These are phyloP conservation scores for Bos indicus DNA, from an alignment of 2,113 vertebrate genomes.

Conservation along the genomic window DNA sequence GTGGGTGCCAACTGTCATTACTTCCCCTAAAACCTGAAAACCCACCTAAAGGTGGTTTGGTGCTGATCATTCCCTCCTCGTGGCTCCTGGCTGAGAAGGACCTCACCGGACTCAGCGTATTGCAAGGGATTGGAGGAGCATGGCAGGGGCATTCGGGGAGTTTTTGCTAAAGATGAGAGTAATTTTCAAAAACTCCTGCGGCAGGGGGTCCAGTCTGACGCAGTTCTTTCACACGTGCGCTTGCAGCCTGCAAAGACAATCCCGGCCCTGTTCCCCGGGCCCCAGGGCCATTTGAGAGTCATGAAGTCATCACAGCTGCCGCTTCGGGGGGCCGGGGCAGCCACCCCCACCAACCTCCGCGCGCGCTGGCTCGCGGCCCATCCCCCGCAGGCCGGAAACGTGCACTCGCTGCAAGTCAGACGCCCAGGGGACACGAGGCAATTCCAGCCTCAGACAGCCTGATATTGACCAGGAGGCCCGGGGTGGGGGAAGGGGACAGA, in stretches of 20 bases:
- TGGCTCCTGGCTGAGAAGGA: background rate
- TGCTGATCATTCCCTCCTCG: background rate
- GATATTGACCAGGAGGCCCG: accelerated
- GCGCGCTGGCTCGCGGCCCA: constrained; percentile 63
- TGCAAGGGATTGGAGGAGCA: background rate
- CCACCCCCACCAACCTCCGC: background rate
- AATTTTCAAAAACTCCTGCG: constrained; percentile 64
- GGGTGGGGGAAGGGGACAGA: background rate
- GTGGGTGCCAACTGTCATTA: background rate
- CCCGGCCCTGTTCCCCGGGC: constrained; percentile 63
- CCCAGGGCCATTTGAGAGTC: constrained; percentile 72
- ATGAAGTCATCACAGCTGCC: constrained; percentile 83
- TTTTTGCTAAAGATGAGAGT: constrained; percentile 65
- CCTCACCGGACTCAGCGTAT: background rate
- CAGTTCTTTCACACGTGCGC: constrained; percentile 69
- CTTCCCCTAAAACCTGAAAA: background rate
- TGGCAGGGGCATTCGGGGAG: background rate
- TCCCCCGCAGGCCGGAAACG: constrained; percentile 59
- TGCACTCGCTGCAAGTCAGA: constrained; percentile 39
- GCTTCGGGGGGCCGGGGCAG: constrained; percentile 40
- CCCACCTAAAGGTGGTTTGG: background rate
- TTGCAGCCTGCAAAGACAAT: constrained; percentile 76
- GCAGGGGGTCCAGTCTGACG: constrained; percentile 67
- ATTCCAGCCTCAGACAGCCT: background rate
- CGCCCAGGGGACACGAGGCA: background rate